Evolutionary conservation across 2,888 invertebrate genomes (phyloP), one percentile per base, ranked within the genome.

Genomic region (Melieria picta): DNA sequence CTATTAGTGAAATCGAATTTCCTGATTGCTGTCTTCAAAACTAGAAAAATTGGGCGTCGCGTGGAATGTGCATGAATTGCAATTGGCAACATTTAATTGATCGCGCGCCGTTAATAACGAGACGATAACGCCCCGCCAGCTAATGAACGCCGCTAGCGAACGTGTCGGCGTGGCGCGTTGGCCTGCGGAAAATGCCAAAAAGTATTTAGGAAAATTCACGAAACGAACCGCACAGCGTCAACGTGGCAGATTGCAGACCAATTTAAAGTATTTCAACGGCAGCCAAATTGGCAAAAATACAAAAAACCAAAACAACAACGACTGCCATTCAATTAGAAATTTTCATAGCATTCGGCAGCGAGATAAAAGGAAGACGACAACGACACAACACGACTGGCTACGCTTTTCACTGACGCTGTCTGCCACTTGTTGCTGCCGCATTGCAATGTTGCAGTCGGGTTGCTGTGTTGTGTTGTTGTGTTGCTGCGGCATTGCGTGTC

Each of bases 1-100:
- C 71, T 65, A 68, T 81, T 82, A 81, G 81, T 78, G 82, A 83
- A 83, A 83, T 83, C 83, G 82, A 83, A 83, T 83, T 83, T 83
- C 83, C 82, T 83, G 83, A 83, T 83, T 83, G 83, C 80, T 69
- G 55, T 56, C 42, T 30, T 65, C 42, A 11, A 65, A 52, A 52
- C 46, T n/a, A 30, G 42, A 56, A 9, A 30, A 65, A 68, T 61
- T 55, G 13, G 68, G 55, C 55, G 61, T 61, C 52, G 13, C 16
- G 30, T 58, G 69, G 74, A 42, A 43, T 43, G 42, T 43, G 55
- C 43, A 56, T 10, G 13, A 43, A 45, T 56, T 57, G 30, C 66
- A 57, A 68, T 66, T 62, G 74, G 74, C 71, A 66, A 63, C 66
- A 56, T 47, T 75, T 78, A 76, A 77, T 77, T 76, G 76, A 77